Percentiles rank a stretch among this genome's conserved stretches.
Evolutionary conservation across 1,140 invertebrate species (phyloP).

Genomic region (Drosophila nannoptera): DNA sequence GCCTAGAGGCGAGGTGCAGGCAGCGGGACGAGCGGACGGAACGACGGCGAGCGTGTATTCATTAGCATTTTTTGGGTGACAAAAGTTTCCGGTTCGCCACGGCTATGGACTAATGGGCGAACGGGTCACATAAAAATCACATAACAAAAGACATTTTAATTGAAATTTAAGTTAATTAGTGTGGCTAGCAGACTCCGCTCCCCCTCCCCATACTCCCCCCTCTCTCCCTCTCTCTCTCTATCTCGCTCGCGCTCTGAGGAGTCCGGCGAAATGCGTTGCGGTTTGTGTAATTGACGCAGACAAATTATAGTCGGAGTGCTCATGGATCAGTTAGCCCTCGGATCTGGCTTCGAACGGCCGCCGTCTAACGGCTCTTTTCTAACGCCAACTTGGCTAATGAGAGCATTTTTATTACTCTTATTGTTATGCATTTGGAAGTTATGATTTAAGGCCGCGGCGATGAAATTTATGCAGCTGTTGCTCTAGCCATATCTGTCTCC

Average conservation of each 20-base stretch:
- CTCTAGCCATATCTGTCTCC: not conserved
- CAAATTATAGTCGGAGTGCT: conserved; percentile 32
- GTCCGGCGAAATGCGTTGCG: conserved; percentile 11
- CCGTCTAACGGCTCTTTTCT: conserved; percentile 26
- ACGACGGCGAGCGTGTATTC: conserved; percentile 52
- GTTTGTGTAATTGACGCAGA: conserved; percentile 50
- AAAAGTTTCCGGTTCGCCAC: conserved; percentile 76
- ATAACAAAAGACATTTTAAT: conserved; percentile 77
- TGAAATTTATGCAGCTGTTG: conserved; percentile 47
- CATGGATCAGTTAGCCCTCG: not conserved
- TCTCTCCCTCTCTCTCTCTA: conserved; percentile 1
- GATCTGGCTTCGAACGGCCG: not conserved
- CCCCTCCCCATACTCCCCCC: not conserved
- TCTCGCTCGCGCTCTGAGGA: not conserved
- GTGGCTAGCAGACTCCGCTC: conserved; percentile 13
- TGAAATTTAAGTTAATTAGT: conserved; percentile 77
- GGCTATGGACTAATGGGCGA: conserved; percentile 64
- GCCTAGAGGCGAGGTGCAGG: not conserved
- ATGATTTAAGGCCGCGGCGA: conserved; percentile 62
- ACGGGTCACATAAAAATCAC: conserved; percentile 60
- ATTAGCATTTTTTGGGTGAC: conserved; percentile 72
- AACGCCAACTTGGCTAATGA: conserved; percentile 53
- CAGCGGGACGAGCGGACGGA: not conserved
- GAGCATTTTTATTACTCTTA: conserved; percentile 40
- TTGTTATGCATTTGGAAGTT: conserved; percentile 52